phyloP scores from a whole-genome alignment of 2,888 invertebrate species.

The Clepsis dumicolana region DNA sequence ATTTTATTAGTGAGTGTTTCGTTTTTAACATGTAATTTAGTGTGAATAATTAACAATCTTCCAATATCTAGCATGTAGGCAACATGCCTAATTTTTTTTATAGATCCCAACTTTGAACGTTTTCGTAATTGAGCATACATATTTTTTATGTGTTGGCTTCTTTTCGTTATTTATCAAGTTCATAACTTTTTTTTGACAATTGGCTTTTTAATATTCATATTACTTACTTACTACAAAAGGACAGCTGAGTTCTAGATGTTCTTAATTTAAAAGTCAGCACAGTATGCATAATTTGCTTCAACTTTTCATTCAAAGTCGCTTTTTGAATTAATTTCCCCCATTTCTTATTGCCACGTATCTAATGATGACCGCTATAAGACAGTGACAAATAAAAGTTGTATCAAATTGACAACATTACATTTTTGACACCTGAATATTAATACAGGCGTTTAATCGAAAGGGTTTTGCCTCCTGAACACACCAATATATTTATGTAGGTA shows the following conservation, averaged over 20 bases:
- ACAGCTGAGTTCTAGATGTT: not conserved
- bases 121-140: not conserved
- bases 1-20: conserved; percentile 17
- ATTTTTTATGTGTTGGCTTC: not conserved
- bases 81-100: not conserved
- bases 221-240: not conserved
- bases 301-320: too few relatives aligned
- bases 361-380: not conserved
- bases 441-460: too few relatives aligned
- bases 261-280: not conserved
- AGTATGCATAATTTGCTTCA: not conserved
- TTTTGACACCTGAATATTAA: too few relatives aligned
- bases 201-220: not conserved
- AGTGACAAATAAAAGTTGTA: not conserved
- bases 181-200: too few relatives aligned
- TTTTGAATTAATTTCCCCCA: too few relatives aligned
- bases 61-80: conserved; percentile 18
- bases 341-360: not conserved
- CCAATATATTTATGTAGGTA: too few relatives aligned
- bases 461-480: too few relatives aligned
- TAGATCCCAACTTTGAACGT: not conserved
- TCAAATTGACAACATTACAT: too few relatives aligned
- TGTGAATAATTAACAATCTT: conserved; percentile 19
- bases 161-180: not conserved
- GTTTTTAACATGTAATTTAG: conserved; percentile 32